Conservation (phyloP, 1,140 invertebrate genomes). For the Asobara japonica region DNA sequence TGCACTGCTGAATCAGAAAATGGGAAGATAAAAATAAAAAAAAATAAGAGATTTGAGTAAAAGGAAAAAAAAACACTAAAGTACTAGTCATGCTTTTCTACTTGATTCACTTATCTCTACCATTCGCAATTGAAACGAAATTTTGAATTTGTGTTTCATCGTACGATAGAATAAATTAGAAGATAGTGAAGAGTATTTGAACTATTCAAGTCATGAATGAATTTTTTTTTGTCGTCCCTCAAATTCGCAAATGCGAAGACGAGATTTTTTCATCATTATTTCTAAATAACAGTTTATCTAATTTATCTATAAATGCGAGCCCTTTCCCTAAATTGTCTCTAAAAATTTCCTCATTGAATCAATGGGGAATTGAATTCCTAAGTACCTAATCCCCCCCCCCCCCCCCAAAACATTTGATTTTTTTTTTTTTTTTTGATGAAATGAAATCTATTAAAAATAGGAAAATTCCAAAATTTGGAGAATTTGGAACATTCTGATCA, state of each 20-base stretch:
- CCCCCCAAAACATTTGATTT: no score
- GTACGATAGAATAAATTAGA: slow-evolving; percentile 51
- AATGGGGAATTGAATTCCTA: no score
- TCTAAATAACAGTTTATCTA: no score
- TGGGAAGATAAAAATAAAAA: not conserved
- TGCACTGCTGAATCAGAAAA: not conserved
- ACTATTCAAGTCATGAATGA: not conserved
- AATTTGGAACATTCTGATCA: no score
- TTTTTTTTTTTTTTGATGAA: no score
- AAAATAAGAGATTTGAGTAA: not conserved
- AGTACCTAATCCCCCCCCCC: no score
- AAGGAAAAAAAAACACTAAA: not conserved
- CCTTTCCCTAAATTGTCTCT: no score
- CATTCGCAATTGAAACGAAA: not conserved
- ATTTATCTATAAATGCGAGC: no score
- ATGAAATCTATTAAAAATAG: no score
- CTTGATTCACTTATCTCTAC: not conserved
- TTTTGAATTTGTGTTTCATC: not conserved
- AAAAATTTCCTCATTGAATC: no score
- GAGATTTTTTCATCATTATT: no score
- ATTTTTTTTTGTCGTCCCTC: not conserved
- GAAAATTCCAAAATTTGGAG: no score
- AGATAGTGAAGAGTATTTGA: slow-evolving; percentile 53
- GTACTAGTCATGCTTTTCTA: slow-evolving; percentile 2
- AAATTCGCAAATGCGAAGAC: not conserved